phyloP scores from a whole-genome alignment of 2,113 vertebrate genomes.

The Colinus virginianus region DNA sequence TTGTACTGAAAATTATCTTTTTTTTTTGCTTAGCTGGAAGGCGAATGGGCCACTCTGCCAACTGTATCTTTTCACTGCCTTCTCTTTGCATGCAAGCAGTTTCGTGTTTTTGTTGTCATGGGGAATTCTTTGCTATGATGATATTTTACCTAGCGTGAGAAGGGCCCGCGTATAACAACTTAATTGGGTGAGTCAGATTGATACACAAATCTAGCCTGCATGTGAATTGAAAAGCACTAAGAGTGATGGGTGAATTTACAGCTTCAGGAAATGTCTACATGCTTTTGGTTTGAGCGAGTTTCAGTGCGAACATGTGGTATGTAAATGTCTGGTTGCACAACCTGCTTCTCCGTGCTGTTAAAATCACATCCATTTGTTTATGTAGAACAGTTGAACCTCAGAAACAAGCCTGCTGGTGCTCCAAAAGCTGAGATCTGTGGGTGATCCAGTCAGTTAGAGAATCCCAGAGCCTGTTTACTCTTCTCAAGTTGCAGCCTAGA shows the following conservation, averaged over 20 bases:
- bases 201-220: background rate
- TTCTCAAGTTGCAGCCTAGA: background rate
- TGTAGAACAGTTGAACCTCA: background rate
- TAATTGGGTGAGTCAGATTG: constrained; percentile 30
- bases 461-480: rapidly evolving
- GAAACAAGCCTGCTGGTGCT: rapidly evolving
- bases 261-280: constrained; percentile 33
- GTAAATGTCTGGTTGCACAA: background rate
- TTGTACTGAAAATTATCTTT: rapidly evolving
- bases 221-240: background rate
- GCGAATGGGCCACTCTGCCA: background rate
- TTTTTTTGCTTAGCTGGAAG: background rate
- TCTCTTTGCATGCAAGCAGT: rapidly evolving
- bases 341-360: rapidly evolving
- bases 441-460: background rate
- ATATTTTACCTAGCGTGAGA: background rate
- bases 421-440: background rate
- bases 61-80: background rate
- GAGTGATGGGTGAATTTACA: background rate
- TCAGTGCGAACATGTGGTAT: background rate
- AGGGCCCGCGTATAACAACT: background rate
- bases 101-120: background rate
- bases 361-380: background rate
- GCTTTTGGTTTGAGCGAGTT: background rate
- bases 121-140: background rate